phyloP scores from a whole-genome alignment of 2,797 vertebrate species.

The Enteromius argenteus region DNA sequence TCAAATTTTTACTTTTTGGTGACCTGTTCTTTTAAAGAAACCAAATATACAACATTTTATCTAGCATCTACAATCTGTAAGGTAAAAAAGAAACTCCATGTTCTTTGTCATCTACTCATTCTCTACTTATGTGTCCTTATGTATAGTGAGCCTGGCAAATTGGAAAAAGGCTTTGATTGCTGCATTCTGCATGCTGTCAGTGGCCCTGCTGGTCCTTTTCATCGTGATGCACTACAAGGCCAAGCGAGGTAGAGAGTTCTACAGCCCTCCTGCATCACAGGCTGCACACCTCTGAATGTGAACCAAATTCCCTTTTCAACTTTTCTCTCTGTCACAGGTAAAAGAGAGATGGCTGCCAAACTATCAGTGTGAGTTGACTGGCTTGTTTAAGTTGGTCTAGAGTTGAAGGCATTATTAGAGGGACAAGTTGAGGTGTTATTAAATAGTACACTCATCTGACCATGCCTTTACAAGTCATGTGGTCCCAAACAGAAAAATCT shows the following conservation, averaged over 20 bases:
- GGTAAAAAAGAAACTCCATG: not conserved
- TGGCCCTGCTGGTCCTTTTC: slow-evolving; percentile 55
- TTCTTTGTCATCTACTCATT: not conserved
- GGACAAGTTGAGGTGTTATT: not conserved
- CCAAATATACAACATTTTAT: not conserved
- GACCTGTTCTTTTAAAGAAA: not conserved
- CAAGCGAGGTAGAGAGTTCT: slow-evolving; percentile 81
- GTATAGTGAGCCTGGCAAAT: slow-evolving; percentile 71
- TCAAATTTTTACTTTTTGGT: not conserved
- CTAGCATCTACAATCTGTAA: not conserved
- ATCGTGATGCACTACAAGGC: slow-evolving; percentile 67
- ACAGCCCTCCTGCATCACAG: slow-evolving; percentile 70
- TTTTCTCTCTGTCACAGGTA: slow-evolving; percentile 78
- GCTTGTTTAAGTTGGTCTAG: slow-evolving; percentile 63
- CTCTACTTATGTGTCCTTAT: not conserved
- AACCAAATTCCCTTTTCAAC: slow-evolving; percentile 71
- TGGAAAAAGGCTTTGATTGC: slow-evolving; percentile 78
- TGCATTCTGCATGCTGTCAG: slow-evolving; percentile 62
- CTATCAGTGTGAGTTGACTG: slow-evolving; percentile 84
- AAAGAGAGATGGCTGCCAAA: slow-evolving; percentile 74
- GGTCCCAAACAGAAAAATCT: not conserved
- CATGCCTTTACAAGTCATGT: not conserved
- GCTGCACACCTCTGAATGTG: slow-evolving; percentile 63
- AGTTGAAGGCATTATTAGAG: slow-evolving; percentile 16
- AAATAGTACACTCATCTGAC: not conserved